Conservation (phyloP, 2,113 vertebrate genomes). For the Natator depressus region DNA sequence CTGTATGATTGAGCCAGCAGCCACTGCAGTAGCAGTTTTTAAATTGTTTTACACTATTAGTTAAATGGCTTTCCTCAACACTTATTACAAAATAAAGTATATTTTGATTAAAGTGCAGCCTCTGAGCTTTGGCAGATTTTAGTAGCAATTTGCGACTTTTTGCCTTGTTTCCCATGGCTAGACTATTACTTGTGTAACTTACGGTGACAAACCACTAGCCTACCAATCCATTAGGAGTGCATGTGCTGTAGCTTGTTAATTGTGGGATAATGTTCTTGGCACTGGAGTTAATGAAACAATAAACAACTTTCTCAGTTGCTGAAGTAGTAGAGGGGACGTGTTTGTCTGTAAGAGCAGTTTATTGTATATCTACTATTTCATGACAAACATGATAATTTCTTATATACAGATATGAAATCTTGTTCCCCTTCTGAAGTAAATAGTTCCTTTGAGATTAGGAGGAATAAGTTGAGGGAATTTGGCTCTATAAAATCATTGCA, state of each 20-base stretch:
- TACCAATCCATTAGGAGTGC: conserved; percentile 21
- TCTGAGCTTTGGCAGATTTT: conserved; percentile 36
- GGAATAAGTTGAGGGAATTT: background rate
- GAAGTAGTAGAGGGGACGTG: background rate
- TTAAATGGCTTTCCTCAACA: background rate
- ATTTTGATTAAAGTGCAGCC: conserved; percentile 27
- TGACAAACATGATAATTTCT: background rate
- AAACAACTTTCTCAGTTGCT: conserved; percentile 37
- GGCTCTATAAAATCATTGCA: fast-evolving
- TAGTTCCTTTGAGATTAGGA: background rate
- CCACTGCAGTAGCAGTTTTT: background rate
- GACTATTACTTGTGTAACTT: conserved; percentile 39
- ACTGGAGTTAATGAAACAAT: conserved; percentile 33
- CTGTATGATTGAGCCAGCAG: background rate
- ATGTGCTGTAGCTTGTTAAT: conserved; percentile 46
- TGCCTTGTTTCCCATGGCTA: background rate
- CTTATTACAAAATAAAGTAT: conserved; percentile 36
- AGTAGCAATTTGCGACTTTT: conserved; percentile 3
- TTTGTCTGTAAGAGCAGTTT: conserved; percentile 26
- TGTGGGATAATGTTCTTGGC: background rate
- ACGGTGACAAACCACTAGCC: conserved; percentile 21
- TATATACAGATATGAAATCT: background rate
- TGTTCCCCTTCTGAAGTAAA: background rate
- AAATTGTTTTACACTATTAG: background rate
- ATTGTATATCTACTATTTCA: background rate